Evolutionary conservation across 2,888 invertebrate genomes (phyloP).

Genomic region (Brassicogethes aeneus): DNA sequence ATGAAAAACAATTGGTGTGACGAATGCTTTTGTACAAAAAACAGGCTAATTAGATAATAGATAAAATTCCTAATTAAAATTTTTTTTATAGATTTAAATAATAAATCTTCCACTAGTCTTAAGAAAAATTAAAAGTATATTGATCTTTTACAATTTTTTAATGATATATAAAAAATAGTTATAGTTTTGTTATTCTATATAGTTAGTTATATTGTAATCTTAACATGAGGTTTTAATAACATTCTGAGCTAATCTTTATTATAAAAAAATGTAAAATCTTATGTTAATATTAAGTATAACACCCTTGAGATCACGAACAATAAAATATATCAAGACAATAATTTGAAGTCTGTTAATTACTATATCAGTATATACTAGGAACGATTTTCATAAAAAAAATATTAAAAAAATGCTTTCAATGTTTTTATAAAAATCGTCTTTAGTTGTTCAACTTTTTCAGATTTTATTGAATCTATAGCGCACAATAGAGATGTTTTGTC

Average conservation of each 20-base stretch:
- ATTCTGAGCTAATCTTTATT: no score
- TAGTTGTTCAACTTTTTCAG: not conserved
- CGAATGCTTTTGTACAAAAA: not conserved
- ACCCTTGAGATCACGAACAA: not conserved
- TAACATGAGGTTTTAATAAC: no score
- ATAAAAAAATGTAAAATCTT: no score
- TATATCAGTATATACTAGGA: not conserved
- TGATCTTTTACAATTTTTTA: not conserved
- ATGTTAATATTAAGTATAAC: not conserved
- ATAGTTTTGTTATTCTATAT: not conserved
- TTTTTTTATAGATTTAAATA: not conserved
- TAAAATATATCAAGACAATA: conserved; percentile 8
- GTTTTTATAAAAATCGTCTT: not conserved
- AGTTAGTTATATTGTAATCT: no score
- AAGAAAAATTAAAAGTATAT: conserved; percentile 4
- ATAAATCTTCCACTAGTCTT: conserved; percentile 14
- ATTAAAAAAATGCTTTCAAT: no score
- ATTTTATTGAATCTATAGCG: not conserved
- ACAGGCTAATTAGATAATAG: not conserved
- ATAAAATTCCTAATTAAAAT: not conserved
- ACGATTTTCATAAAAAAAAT: not conserved
- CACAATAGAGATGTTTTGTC: conserved; percentile 1
- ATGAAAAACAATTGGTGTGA: not conserved
- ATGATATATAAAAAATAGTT: not conserved
- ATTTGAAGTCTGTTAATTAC: conserved; percentile 7